Conservation (phyloP, 2,888 invertebrate species). For the Frankliniella intonsa region DNA sequence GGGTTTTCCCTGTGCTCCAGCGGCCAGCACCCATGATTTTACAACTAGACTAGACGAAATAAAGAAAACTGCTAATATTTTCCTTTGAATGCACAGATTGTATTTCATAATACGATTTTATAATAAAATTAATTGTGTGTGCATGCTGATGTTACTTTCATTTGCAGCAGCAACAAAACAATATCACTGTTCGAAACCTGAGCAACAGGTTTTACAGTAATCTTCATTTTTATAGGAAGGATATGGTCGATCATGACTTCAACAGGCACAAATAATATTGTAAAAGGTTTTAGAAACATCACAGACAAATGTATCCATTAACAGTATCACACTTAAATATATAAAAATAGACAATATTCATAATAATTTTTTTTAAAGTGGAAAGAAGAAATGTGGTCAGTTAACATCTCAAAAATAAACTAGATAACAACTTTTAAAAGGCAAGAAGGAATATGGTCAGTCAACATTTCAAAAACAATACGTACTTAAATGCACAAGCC, state of each 20-base stretch:
- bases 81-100: not conserved
- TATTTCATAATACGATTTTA: not conserved
- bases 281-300: no score
- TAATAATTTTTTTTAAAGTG: not conserved
- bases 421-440: constrained; percentile 16
- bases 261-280: no score
- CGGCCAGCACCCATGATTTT: no score
- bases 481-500: not conserved
- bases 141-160: no score
- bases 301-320: no score
- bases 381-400: not conserved
- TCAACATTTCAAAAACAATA: not conserved
- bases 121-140: no score
- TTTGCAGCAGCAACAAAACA: no score
- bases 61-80: not conserved
- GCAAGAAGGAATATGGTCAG: not conserved
- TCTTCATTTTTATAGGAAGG: no score
- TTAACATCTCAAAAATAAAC: constrained; percentile 5
- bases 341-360: not conserved
- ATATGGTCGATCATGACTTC: no score
- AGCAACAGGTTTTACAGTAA: no score
- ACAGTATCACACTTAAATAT: not conserved
- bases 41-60: not conserved
- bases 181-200: no score
- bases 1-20: not conserved